A percentile compares a stretch with the other conserved stretches of the same genome.
phyloP scores from a whole-genome alignment of 2,113 vertebrate genomes.

The Thymallus thymallus region DNA sequence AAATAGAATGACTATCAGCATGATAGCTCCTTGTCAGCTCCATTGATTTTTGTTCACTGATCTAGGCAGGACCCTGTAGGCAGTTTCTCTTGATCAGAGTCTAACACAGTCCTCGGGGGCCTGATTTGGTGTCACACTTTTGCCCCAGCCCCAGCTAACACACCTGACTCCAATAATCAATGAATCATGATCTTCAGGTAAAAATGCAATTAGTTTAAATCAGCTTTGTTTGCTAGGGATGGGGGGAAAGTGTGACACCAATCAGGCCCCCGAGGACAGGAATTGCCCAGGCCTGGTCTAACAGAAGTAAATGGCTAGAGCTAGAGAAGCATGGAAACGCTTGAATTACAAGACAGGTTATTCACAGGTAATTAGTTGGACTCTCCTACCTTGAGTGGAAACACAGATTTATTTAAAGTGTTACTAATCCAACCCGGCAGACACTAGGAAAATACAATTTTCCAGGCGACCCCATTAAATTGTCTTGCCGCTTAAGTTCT shows the following conservation, averaged over 20 bases:
- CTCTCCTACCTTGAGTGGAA: conserved; percentile 36
- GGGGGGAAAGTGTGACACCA: too few species aligned
- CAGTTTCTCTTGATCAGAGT: not conserved
- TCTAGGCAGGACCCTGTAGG: not conserved
- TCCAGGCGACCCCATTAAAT: not conserved
- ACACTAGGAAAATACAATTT: not conserved
- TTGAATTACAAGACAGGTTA: conserved; percentile 66
- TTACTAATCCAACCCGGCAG: conserved; percentile 31
- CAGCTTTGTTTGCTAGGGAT: too few species aligned
- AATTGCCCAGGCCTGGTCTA: too few species aligned
- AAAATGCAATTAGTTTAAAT: too few species aligned
- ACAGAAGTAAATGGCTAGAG: not conserved
- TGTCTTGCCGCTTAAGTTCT: not conserved
- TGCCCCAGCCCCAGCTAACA: too few species aligned
- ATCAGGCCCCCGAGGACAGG: too few species aligned
- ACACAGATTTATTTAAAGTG: conserved; percentile 64
- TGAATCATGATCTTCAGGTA: too few species aligned
- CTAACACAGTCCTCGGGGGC: too few species aligned
- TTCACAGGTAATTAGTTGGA: conserved; percentile 69
- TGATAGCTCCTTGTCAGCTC: not conserved
- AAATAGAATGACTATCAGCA: not conserved
- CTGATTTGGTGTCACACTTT: too few species aligned
- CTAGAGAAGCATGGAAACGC: conserved; percentile 10
- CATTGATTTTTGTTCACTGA: conserved; percentile 4
- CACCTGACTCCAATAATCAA: too few species aligned